Percentiles rank a stretch among this genome's conserved stretches.
phyloP scores from a whole-genome alignment of 2,888 invertebrate species.

The Nymphalis c-album region DNA sequence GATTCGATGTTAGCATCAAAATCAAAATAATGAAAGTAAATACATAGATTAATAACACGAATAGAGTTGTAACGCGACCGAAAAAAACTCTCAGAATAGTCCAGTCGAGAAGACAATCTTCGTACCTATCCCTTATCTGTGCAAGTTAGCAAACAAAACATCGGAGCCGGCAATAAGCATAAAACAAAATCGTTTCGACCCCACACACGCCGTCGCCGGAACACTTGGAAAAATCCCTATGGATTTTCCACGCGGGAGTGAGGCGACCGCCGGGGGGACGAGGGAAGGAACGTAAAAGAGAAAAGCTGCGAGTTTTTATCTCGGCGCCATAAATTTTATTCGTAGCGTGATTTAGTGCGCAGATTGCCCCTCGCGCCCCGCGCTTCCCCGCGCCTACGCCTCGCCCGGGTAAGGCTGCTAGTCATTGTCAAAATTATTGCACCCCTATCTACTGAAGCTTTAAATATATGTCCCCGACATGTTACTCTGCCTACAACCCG shows the following conservation, averaged over 20 bases:
- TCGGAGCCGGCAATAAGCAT: slow-evolving; percentile 78
- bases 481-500: slow-evolving; percentile 75
- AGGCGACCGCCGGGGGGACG: slow-evolving; percentile 62
- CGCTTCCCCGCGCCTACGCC: slow-evolving; percentile 75
- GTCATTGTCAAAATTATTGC: slow-evolving; percentile 83
- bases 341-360: slow-evolving; percentile 83
- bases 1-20: neutral
- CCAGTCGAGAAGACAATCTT: slow-evolving; percentile 66
- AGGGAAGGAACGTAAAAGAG: slow-evolving; percentile 82
- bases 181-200: slow-evolving; percentile 81
- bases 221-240: slow-evolving; percentile 82
- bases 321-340: slow-evolving; percentile 83
- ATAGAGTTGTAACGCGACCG: slow-evolving; percentile 37
- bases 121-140: slow-evolving; percentile 72
- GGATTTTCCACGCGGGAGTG: slow-evolving; percentile 77
- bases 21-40: neutral
- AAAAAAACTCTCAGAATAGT: slow-evolving; percentile 45
- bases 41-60: neutral
- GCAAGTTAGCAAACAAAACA: slow-evolving; percentile 80
- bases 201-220: slow-evolving; percentile 79
- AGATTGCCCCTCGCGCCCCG: slow-evolving; percentile 78
- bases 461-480: slow-evolving; percentile 80
- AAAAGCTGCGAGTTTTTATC: slow-evolving; percentile 84
- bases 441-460: slow-evolving; percentile 81
- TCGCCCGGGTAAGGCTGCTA: slow-evolving; percentile 80